These are phyloP conservation scores for Drosophila kambysellisi DNA, from an alignment of 2,888 invertebrate species.

Conservation along the genomic window DNA sequence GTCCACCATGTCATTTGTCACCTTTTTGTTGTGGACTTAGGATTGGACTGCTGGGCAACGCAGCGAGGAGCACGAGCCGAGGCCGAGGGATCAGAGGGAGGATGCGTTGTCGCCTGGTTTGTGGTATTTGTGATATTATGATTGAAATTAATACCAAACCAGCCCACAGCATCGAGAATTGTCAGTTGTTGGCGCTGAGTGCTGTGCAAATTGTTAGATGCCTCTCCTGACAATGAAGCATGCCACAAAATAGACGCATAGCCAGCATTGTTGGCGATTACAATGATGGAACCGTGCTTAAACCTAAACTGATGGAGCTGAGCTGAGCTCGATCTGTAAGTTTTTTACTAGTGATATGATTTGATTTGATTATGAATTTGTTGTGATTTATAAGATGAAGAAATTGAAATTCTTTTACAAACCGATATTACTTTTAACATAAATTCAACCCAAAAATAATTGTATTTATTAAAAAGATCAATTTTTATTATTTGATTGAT, in stretches of 20 bases:
- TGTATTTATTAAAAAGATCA: not conserved
- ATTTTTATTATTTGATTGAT: not conserved
- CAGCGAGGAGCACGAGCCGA: not conserved
- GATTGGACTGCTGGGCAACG: not conserved
- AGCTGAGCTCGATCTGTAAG: not conserved
- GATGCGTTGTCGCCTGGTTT: conserved; percentile 8
- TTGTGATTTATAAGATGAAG: too few relatives aligned
- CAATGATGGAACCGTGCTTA: conserved; percentile 2
- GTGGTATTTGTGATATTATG: conserved; percentile 54
- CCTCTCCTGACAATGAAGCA: conserved; percentile 10
- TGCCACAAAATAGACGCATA: not conserved
- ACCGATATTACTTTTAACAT: too few relatives aligned
- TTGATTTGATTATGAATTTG: not conserved
- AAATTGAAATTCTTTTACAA: too few relatives aligned
- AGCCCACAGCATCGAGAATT: conserved; percentile 28
- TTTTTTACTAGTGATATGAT: not conserved
- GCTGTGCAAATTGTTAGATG: conserved; percentile 35
- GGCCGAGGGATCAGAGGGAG: not conserved
- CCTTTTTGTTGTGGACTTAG: conserved; percentile 72
- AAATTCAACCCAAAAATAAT: too few relatives aligned
- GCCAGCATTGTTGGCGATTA: conserved; percentile 23
- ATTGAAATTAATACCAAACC: conserved; percentile 74
- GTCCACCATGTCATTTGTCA: conserved; percentile 81
- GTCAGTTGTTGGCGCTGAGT: conserved; percentile 6
- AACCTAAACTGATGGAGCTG: conserved; percentile 3